These are phyloP conservation scores for Lamellibrachia satsuma DNA, from an alignment of 2,888 invertebrate species.

Conservation along the genomic window DNA sequence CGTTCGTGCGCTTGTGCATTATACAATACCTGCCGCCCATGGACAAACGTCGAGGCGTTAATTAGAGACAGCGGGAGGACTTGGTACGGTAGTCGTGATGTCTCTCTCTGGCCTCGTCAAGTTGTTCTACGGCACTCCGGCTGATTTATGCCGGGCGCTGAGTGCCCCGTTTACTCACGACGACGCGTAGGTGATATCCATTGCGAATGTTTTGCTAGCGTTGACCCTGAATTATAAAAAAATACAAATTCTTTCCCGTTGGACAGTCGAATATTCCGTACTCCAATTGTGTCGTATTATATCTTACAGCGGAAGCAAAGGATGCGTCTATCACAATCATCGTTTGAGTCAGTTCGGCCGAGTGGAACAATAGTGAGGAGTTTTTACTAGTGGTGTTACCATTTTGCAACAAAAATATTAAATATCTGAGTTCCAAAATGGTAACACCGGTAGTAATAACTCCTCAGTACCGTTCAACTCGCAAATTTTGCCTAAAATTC, in stretches of 20 bases:
- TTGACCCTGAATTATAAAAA: not conserved
- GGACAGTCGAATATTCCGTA: not conserved
- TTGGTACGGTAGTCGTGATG: not conserved
- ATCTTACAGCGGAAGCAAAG: no score
- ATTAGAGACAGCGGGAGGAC: not conserved
- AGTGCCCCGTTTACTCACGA: not conserved
- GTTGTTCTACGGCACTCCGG: not conserved
- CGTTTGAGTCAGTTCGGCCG: no score
- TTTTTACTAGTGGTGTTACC: no score
- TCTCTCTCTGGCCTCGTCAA: not conserved
- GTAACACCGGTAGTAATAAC: no score
- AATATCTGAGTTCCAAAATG: no score
- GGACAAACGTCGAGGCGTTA: not conserved
- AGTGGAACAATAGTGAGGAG: no score
- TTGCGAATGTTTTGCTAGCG: not conserved
- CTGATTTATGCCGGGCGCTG: not conserved
- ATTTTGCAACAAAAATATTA: no score
- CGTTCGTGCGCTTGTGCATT: not conserved
- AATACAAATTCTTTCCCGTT: not conserved
- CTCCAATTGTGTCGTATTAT: no score
- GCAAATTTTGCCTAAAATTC: no score
- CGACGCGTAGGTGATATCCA: not conserved
- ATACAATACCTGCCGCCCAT: not conserved
- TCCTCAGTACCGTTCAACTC: no score
- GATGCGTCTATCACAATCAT: no score